These are phyloP conservation scores for Platyscapa corneri DNA, from an alignment of 1,140 invertebrate genomes.

Conservation along the genomic window DNA sequence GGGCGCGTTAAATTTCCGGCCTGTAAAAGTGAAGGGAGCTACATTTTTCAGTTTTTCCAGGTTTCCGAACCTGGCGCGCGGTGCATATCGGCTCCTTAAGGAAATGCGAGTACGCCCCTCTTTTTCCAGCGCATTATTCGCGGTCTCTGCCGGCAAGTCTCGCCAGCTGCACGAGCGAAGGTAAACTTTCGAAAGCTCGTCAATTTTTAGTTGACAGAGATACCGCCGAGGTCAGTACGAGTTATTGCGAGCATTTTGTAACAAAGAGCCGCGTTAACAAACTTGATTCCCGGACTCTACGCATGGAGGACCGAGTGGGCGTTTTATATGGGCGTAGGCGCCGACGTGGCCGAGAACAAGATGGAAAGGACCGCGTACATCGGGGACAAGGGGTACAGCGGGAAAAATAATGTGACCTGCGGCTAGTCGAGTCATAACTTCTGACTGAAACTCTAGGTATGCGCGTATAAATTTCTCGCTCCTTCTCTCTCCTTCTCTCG, in stretches of 20 bases:
- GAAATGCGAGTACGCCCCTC: background rate
- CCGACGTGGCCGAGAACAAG: conserved; percentile 17
- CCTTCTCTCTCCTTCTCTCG: background rate
- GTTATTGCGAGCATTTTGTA: conserved; percentile 56
- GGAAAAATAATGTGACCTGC: conserved; percentile 64
- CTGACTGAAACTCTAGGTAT: conserved; percentile 54
- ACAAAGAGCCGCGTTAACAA: conserved; percentile 55
- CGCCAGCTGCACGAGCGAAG: background rate
- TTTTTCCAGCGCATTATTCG: background rate
- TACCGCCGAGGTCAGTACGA: conserved; percentile 56
- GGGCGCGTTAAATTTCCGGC: conserved; percentile 70
- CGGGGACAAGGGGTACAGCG: conserved; percentile 34
- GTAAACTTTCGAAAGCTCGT: conserved; percentile 8
- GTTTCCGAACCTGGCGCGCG: no score
- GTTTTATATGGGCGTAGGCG: conserved; percentile 49
- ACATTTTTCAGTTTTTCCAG: no score
- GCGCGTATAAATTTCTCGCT: background rate
- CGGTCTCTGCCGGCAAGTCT: background rate
- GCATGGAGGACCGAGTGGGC: conserved; percentile 58
- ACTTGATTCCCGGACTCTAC: conserved; percentile 44
- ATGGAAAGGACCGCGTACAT: conserved; percentile 24
- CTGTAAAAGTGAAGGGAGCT: conserved; percentile 52
- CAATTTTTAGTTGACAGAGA: conserved; percentile 43
- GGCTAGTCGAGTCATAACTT: conserved; percentile 69
- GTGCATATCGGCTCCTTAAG: background rate